A percentile compares a stretch with the other conserved stretches of the same genome.
These are phyloP conservation scores for Leistus spinibarbis DNA, from an alignment of 2,888 invertebrate species.

Conservation along the genomic window DNA sequence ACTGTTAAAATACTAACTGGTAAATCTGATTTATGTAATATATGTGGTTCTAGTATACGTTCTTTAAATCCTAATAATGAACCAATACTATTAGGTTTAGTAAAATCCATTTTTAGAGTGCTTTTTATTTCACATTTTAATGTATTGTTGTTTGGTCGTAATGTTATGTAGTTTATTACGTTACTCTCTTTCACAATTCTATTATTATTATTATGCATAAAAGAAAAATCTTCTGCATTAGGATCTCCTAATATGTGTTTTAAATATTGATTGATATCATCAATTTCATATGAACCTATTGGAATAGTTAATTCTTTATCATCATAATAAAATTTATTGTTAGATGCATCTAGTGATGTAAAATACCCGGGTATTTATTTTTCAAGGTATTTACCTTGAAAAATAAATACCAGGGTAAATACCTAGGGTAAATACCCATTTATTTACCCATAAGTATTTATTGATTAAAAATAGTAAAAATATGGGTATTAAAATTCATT, in stretches of 20 bases:
- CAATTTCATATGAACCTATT: slow-evolving; percentile 49
- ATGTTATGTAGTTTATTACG: neutral
- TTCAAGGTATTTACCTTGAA: too few relatives aligned
- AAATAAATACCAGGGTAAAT: too few relatives aligned
- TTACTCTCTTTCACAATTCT: neutral
- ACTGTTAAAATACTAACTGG: slow-evolving; percentile 47
- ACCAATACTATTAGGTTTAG: slow-evolving; percentile 37
- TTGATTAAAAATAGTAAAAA: too few relatives aligned
- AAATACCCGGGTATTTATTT: too few relatives aligned
- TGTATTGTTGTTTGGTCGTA: slow-evolving; percentile 46
- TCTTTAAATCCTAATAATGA: slow-evolving; percentile 42
- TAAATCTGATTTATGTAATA: slow-evolving; percentile 43
- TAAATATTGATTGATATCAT: slow-evolving; percentile 46
- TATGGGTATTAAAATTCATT: too few relatives aligned
- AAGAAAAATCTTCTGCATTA: neutral
- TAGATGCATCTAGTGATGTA: too few relatives aligned
- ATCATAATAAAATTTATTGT: slow-evolving; percentile 48
- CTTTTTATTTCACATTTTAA: slow-evolving; percentile 42
- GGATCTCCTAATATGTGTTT: neutral
- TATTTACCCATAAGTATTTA: too few relatives aligned
- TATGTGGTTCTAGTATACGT: slow-evolving; percentile 14
- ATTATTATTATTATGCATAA: neutral
- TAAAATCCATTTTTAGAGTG: slow-evolving; percentile 36
- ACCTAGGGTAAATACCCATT: too few relatives aligned
- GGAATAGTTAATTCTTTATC: slow-evolving; percentile 45